A percentile compares a stretch with the other conserved stretches of the same genome.
phyloP scores from a whole-genome alignment of 2,113 vertebrate species.

The Nasalis larvatus region DNA sequence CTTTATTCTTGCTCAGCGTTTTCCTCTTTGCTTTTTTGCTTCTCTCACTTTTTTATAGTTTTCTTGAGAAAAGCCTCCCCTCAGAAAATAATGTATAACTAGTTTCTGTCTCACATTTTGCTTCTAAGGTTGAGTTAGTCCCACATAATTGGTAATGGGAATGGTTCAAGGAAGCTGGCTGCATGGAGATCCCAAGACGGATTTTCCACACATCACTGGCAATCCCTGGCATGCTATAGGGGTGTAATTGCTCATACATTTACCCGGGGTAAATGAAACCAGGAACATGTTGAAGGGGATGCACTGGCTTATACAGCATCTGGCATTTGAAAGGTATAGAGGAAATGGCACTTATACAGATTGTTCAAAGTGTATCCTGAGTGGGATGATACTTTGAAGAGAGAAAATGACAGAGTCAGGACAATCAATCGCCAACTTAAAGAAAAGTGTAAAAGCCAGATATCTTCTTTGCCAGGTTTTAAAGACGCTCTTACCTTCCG shows the following conservation, averaged over 20 bases:
- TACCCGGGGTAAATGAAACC: background rate
- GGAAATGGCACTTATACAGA: background rate
- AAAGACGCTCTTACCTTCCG: background rate
- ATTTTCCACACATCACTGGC: background rate
- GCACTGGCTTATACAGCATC: background rate
- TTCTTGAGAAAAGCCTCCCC: background rate
- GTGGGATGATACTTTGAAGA: background rate
- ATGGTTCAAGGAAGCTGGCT: background rate
- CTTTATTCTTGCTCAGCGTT: background rate
- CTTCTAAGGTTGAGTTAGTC: background rate
- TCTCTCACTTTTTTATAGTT: background rate
- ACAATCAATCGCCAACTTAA: background rate
- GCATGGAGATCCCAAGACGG: background rate
- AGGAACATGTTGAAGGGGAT: background rate
- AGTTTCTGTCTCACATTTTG: background rate
- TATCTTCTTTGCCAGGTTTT: background rate
- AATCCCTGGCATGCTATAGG: background rate
- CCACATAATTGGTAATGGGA: background rate
- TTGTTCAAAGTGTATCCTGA: background rate
- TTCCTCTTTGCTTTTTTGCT: background rate
- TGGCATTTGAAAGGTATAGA: background rate
- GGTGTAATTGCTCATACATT: background rate
- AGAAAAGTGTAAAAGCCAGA: background rate
- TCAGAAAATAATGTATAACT: background rate
- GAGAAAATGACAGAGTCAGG: background rate